Percentiles rank a stretch among this genome's conserved stretches.
Conservation (phyloP, 2,113 vertebrate species). For the Arizona elegans region DNA sequence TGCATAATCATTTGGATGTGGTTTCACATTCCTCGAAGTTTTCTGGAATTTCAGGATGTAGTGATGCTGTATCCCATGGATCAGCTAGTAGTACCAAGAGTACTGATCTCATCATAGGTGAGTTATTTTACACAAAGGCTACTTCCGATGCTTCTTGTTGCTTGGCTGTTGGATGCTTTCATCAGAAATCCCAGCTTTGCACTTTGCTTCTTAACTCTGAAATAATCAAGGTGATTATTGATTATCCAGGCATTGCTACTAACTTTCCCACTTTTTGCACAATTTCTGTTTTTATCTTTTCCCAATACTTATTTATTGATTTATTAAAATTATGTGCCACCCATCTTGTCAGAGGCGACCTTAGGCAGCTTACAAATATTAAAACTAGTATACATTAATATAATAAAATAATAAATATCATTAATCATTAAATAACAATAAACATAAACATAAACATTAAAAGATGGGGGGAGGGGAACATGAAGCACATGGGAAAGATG, state of each 20-base stretch:
- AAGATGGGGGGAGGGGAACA: neutral
- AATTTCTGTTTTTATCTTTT: neutral
- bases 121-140: constrained; percentile 35
- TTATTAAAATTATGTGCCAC: neutral
- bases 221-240: neutral
- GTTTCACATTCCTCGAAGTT: constrained; percentile 90
- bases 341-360: neutral
- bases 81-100: constrained; percentile 90
- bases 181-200: neutral
- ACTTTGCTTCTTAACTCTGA: neutral
- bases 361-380: neutral
- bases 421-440: neutral
- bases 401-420: neutral
- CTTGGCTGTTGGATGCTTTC: neutral
- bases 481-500: neutral
- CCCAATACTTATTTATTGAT: neutral
- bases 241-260: neutral
- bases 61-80: constrained; percentile 88
- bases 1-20: constrained; percentile 90
- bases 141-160: neutral
- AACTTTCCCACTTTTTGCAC: too few relatives aligned
- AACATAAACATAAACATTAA: neutral
- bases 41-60: constrained; percentile 94
- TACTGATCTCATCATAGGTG: constrained; percentile 87
- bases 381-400: neutral